Base-by-base conservation (phyloP, 2,113 vertebrate genomes). In the Willisornis vidua region DNA sequence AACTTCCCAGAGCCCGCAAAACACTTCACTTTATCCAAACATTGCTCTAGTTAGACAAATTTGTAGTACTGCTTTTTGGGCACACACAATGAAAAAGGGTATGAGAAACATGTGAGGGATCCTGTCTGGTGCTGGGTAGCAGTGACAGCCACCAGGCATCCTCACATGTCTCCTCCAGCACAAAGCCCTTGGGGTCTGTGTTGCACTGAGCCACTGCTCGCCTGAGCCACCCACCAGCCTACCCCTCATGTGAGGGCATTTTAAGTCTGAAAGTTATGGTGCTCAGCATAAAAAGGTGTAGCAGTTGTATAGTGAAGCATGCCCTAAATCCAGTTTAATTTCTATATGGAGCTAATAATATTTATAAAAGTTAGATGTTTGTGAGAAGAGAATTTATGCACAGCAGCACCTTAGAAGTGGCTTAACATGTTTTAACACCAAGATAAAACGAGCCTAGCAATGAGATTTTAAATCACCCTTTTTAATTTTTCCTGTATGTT, bases 141-240 rank as follows among this genome's bases (percentile, higher is more conserved):
- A 33, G 73, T 0, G 3, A 9, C 3, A 6, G 45, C 17, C 7
- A 2, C 51, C 0, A 0, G 46, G 14, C 37, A 23, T 51, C 68
- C 54, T 75, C 1, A 0, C 1, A 0, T 75, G 25, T 26, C 45
- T 70, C 4, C 39, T 52, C 35, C 51, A 48, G 51, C 70, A 37
- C 10, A 46, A 65, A 84, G 12, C 22, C 55, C 23, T 0, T 5
- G 45, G 58, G 58, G 45, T 77, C 59, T 31, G 19, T 4, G 12
- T 25, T 2, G 4, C 3, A 4, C 43, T 0, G 0, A 61, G 19
- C 25, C 57, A 31, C 57, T 1, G 1, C 22, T 26, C 0, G 0
- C 35, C 54, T n/a, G 46, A 75, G 67, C 29, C 25, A 33, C 24
- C 8, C 11, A 7, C n/a, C 43, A 51, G 19, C 19, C 49, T 28